Base-by-base conservation (phyloP, 2,113 vertebrate genomes). In the Gorsachius goisagi region DNA sequence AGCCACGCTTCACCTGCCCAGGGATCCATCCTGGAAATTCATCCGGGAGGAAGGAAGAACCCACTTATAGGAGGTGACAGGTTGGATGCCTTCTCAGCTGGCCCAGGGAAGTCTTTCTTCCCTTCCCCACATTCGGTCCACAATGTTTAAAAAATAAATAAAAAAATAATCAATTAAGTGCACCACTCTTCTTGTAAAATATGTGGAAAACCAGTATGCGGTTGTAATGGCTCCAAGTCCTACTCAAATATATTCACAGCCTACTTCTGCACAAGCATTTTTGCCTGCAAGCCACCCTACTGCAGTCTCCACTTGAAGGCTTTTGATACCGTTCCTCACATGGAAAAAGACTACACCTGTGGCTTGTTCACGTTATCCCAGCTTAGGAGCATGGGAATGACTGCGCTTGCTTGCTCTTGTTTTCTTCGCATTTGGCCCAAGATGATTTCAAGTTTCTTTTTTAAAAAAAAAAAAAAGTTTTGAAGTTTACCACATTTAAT, bases 271-370 rank as follows among this genome's bases (percentile, higher is more conserved):
- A 44, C 1, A 1, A 23, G 17, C 55, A 45, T 75, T 93, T 79
- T 44, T 66, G 30, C 41, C 66, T 20, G 33, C 0, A 0, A 91
- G 74, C 81, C 8, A 9, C 82, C 47, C 68, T 26, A 8, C 56
- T 30, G 63, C 50, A 41, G 56, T 50, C 47, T 1, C 0, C 1
- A 1, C 39, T 73, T 26, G n/a, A 35, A 85, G 76, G 82, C 73
- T 93, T 88, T 91, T 0, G 28, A 90, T 92, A 5, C 90, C 72
- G 84, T 88, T 95, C 76, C 90, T 92, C 82, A 71, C 72, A 86
- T 84, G 95, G 96, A 88, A 94, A 90, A 90, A 84, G 53, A 23
- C 55, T 68, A 16, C 4, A 10, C 8, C 1, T 35, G 17, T 15
- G 47, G 62, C 68, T 87, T 59, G 52, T 58, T 63, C 75, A 68